Evolutionary conservation across 2,797 vertebrate genomes (phyloP), one percentile per base, ranked within the genome.

Genomic region (Synanceia verrucosa): DNA sequence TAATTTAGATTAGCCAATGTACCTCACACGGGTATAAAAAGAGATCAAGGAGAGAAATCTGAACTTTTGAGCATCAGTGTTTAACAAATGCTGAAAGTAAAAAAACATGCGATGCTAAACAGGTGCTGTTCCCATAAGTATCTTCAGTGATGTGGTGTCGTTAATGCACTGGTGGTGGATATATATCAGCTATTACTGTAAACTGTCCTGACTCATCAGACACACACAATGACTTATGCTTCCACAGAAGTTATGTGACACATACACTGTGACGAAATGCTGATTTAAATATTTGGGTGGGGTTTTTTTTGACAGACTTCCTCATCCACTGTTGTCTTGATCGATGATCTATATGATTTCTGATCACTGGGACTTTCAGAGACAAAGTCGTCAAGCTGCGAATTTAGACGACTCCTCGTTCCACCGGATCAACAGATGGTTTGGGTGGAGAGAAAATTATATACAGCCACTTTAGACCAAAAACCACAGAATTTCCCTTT

Each of bases 381-480:
- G 16, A 59, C 6, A 10, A 56, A 28, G 43, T 36, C 56, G 75
- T 75, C 43, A 44, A 64, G 46, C 6, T 36, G 48, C 67, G 61
- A 52, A 65, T 70, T 78, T 26, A 61, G 55, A 76, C 55, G 70
- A 73, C 80, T 76, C 31, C 50, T 77, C 52, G 55, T 74, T 77
- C 62, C 73, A 52, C 5, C 48, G 78, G 86, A 79, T 81, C 82
- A 90, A 82, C 84, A 87, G 88, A 86, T 85, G 86, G 86, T 90
- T 84, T 81, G 90, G 91, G 88, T 81, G 86, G 87, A 89, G 84
- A 87, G 87, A 73, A 92, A 92, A 92, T 90, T 89, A 88, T 76
- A 91, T 60, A 78, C 67, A 82, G 73, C 83, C 78, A 79, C 86
- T 93, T 92, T 83, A 79, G 87, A 81, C 85, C 72, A 33, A 87